Base-by-base conservation (phyloP, 2,797 vertebrate species). In the Parotocinclus haroldoi region DNA sequence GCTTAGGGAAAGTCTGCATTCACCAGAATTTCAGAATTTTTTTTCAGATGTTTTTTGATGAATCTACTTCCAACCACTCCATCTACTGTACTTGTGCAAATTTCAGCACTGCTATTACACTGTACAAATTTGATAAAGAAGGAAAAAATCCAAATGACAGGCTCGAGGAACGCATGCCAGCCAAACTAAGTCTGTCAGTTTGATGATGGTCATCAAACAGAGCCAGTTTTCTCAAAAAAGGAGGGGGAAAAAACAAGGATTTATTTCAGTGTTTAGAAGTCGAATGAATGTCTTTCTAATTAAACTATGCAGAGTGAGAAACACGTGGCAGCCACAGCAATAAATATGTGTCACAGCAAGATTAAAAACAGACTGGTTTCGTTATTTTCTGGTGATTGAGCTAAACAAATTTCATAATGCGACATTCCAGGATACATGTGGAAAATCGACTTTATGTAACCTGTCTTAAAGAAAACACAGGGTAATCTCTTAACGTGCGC, bases 161-260 rank as follows among this genome's bases (percentile, higher is more conserved):
- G 67, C 55, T 58, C 55, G 39, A 58, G 66, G 38, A 19, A 19
- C 12, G 16, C 11, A n/a, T 45, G 46, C 39, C 42, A 57, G 63
- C 76, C 71, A 75, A 80, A 78, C 78, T 72, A 73, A 71, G 64
- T 63, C 44, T 63, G 64, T 75, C 58, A 57, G 56, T 65, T 76
- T 76, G 67, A 69, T 76, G 66, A 70, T 46, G 37, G 9, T 54
- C 49, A 50, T 49, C 17, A 46, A 56, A 76, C 62, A 54, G 58
- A 56, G 67, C n/a, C 64, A 71, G 57, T 63, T 70, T 63, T 61
- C 54, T 66, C n/a, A 48, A 66, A 66, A 18, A 45, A 53, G 46
- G 52, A 14, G 39, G 62, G 13, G n/a, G n/a, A n/a, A 64, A 38
- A 68, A 76, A 40, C 46, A 17, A 10, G 50, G 10, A 60, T 69